Conservation (phyloP, 2,888 invertebrate species). For the Zhuqinia jingwanae region DNA sequence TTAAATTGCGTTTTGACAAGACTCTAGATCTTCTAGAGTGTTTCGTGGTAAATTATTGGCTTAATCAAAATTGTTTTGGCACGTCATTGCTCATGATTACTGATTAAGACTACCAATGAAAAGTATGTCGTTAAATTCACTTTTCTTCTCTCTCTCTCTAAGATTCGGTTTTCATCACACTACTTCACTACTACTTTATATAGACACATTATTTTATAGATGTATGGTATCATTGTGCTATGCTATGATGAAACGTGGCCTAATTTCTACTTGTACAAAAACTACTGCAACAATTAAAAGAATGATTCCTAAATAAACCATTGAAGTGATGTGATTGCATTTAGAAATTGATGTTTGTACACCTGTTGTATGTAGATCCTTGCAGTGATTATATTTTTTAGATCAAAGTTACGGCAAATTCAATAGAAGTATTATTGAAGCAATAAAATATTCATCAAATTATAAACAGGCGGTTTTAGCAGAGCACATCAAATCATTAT, state of each 20-base stretch:
- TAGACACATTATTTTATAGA: neutral
- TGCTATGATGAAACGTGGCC: slow-evolving; percentile 15
- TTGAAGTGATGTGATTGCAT: neutral
- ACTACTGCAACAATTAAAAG: neutral
- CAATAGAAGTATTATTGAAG: slow-evolving; percentile 9
- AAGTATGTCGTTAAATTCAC: slow-evolving; percentile 30
- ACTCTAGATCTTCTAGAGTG: neutral
- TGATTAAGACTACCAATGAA: neutral
- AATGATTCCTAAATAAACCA: neutral
- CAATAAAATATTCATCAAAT: slow-evolving; percentile 3
- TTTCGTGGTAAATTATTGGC: slow-evolving; percentile 6
- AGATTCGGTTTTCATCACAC: neutral
- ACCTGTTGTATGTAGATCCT: neutral
- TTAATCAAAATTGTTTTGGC: slow-evolving; percentile 23
- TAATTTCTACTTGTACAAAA: neutral
- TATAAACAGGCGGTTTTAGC: too few relatives aligned
- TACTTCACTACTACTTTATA: neutral
- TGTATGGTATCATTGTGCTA: too few relatives aligned
- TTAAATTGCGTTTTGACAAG: neutral
- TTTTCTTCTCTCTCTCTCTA: slow-evolving; percentile 36
- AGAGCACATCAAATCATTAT: too few relatives aligned
- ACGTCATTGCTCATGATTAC: neutral
- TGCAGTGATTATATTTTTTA: neutral
- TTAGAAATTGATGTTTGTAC: slow-evolving; percentile 20
- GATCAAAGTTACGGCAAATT: neutral